A percentile compares a stretch with the other conserved stretches of the same genome.
These are phyloP conservation scores for Graptemys geographica DNA, from an alignment of 2,797 vertebrate species.

Conservation along the genomic window DNA sequence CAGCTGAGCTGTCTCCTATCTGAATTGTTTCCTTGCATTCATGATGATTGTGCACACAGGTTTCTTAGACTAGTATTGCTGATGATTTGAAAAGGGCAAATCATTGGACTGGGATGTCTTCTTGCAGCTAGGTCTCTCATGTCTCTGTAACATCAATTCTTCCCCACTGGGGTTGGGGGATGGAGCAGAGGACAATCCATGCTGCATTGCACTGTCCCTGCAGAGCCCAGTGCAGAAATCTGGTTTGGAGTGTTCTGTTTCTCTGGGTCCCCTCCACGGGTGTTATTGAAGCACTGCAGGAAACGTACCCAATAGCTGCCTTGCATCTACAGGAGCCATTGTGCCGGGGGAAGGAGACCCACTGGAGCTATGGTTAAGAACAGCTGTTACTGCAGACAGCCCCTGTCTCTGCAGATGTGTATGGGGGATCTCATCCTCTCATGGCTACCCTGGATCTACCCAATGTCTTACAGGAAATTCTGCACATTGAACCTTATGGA, in stretches of 20 bases:
- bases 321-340: background rate
- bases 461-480: background rate
- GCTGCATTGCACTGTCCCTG: fast-evolving
- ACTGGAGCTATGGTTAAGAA: background rate
- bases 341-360: background rate
- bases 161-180: background rate
- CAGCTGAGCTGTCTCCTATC: background rate
- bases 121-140: background rate
- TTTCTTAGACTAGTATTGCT: background rate
- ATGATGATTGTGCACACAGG: background rate
- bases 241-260: background rate
- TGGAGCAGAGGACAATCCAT: background rate
- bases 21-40: background rate
- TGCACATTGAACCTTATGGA: background rate
- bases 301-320: background rate
- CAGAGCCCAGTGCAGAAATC: background rate
- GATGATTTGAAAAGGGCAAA: background rate
- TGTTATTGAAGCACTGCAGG: background rate
- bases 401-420: background rate
- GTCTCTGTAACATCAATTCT: background rate
- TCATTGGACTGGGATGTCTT: background rate
- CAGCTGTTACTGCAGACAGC: background rate
- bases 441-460: background rate
- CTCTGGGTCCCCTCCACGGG: background rate
- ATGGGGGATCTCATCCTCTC: background rate